Evolutionary conservation across 2,113 vertebrate species (phyloP), one percentile per base, ranked within the genome.

Genomic region (Paratilapia polleni): DNA sequence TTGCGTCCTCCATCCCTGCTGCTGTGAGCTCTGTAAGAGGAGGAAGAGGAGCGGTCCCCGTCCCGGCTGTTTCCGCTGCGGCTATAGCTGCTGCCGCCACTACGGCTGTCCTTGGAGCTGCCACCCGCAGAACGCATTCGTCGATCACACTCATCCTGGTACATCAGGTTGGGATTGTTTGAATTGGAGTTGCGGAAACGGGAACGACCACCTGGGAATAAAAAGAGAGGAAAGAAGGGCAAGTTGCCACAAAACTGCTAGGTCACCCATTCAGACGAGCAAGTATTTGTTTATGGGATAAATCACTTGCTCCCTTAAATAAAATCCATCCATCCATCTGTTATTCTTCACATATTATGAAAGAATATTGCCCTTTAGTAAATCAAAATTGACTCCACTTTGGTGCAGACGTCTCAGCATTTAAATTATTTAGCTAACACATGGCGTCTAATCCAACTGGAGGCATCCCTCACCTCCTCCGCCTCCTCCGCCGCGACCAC

Each of bases 111-210:
- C 83, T 97, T 97, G 93, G 96, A 94, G 57, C 87, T 95, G 96
- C 93, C 94, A 90, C 95, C 93, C 89, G 95, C 93, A 26, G 97
- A 95, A 85, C 96, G 96, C 94, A 98, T 96, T 89, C 97, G 96
- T 73, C 96, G 92, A 41, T 98, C 97, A 88, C 98, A 98, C 89
- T 98, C 97, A 1, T 98, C 97, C 94, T 98, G 97, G 95, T 98
- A 99, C 98, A 99, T 99, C 94, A 99, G 95, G 93, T 99, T 99
- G 91, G 98, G 98, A 84, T 99, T 99, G 95, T 97, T 98, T 81
- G 96, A 95, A 81, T 56, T 91, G 89, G 97, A 96, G 90, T 95
- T 96, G 87, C 97, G 97, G 94, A 98, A 98, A 87, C 98, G 97
- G 90, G 97, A 96, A 59, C 97, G 96, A 76, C 97, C 97, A 85